Conservation (phyloP, 2,888 invertebrate genomes). For the Acrocyrtus sp. region DNA sequence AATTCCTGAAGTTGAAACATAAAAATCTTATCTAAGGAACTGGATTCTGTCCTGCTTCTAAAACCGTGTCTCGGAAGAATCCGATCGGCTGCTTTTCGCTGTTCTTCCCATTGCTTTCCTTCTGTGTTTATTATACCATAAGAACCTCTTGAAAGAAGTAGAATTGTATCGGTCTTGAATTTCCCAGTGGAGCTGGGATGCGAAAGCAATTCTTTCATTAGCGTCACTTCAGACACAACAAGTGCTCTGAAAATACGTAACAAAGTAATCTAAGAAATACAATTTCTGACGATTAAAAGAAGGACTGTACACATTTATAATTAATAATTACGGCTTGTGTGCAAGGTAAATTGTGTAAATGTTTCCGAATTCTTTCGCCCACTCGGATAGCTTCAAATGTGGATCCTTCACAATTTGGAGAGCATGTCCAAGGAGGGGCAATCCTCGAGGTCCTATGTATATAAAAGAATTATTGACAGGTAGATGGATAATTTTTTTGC, state of each 20-base stretch:
- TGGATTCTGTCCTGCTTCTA: neutral
- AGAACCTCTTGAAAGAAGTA: neutral
- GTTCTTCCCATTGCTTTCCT: constrained; percentile 2
- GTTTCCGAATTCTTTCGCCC: constrained; percentile 7
- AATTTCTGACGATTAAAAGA: no score
- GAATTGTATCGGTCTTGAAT: constrained; percentile 3
- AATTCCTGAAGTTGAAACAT: no score
- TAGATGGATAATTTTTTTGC: no score
- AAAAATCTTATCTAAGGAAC: no score
- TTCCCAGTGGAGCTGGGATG: constrained; percentile 1
- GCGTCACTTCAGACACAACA: neutral
- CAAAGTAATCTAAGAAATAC: no score
- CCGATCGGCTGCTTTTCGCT: neutral
- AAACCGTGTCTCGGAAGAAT: constrained; percentile 6
- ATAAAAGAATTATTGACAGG: no score
- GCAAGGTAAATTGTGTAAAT: constrained; percentile 21
- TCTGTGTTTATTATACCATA: constrained; percentile 8
- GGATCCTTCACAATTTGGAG: constrained; percentile 7
- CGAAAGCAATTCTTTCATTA: neutral
- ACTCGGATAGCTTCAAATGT: constrained; percentile 14
- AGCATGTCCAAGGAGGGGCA: constrained; percentile 15
- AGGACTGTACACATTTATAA: no score
- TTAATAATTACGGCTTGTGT: no score
- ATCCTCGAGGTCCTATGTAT: constrained; percentile 13
- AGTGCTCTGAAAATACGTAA: no score